These are phyloP conservation scores for Drosophila kanapiae DNA, from an alignment of 1,140 invertebrate species.

Conservation along the genomic window DNA sequence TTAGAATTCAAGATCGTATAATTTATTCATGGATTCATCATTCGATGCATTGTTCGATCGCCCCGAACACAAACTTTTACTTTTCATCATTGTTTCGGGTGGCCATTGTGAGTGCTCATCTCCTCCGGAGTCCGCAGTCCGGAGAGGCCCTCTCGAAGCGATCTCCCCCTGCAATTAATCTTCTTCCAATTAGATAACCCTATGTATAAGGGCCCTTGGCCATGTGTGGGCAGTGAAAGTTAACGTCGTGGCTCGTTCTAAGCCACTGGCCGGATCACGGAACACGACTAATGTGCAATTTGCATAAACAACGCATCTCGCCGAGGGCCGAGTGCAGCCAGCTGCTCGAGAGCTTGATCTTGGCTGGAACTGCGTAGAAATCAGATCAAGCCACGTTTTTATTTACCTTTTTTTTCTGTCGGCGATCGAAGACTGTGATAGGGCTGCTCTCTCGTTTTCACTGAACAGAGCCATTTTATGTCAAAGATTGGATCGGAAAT, in stretches of 20 bases:
- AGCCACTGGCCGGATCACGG: slow-evolving; percentile 39
- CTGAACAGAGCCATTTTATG: neutral
- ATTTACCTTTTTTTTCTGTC: neutral
- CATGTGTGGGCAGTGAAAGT: slow-evolving; percentile 70
- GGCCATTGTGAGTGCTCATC: slow-evolving; percentile 46
- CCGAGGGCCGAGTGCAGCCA: slow-evolving; percentile 23
- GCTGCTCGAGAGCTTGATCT: slow-evolving; percentile 18
- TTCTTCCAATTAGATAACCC: slow-evolving; percentile 74
- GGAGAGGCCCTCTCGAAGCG: slow-evolving; percentile 26
- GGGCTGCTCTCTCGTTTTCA: neutral
- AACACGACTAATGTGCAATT: slow-evolving; percentile 42
- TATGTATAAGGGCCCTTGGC: neutral
- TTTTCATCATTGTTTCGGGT: slow-evolving; percentile 62
- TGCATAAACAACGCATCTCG: slow-evolving; percentile 57
- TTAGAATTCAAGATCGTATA: slow-evolving; percentile 61
- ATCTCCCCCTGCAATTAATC: slow-evolving; percentile 76
- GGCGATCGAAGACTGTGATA: slow-evolving; percentile 9
- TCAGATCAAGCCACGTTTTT: slow-evolving; percentile 31
- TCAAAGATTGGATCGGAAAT: slow-evolving; percentile 12
- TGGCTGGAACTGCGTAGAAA: slow-evolving; percentile 51
- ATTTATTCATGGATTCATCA: slow-evolving; percentile 75
- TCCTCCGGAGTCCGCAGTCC: slow-evolving; percentile 9
- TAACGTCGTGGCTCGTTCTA: slow-evolving; percentile 60
- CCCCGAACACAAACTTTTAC: slow-evolving; percentile 73
- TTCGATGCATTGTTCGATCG: slow-evolving; percentile 61